Base-by-base conservation (phyloP, 2,113 vertebrate genomes). In the Neolamprologus hecqui region DNA sequence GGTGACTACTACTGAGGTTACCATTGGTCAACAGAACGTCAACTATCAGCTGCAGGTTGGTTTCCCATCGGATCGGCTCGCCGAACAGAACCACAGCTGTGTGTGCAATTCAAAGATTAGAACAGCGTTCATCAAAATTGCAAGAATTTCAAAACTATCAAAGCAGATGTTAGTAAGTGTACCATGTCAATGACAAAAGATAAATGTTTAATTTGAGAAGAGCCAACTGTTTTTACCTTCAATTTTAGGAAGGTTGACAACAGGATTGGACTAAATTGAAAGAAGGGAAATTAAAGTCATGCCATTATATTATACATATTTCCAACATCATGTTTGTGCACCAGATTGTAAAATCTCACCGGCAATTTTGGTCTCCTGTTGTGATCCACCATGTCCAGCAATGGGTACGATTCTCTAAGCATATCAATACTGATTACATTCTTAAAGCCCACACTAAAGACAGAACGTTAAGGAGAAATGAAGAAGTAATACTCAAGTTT, bases 31-130 rank as follows among this genome's bases (percentile, higher is more conserved):
- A 90, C 88, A 98, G 65, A 31, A 98, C 90, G 21, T 98, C 98
- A 3, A 97, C 92, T 13, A 98, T 98, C 75, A 98, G 79, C 96
- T 98, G 98, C 13, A 98, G 96, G 91, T 98, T 97, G 47, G 97
- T 98, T 90, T 98, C 98, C 98, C 98, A 98, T 95, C 98, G 96
- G 21, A 98, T 96, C 2, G 98, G 98, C 94, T 98, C 98, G 35
- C 98, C 98, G 85, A 98, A 98, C 83, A 98, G 92, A 93, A 98
- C 89, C 88, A 98, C 96, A 75, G 97, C 98, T 98, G 85, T 0
- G 47, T 75, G 55, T 19, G 51, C n/a, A 58, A 60, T 11, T 17
- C 54, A 63, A 89, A 57, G 5, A 31, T 19, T 19, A 8, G 83
- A 17, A 33, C 21, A 6, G 57, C 14, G 1, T n/a, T 10, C 31